Percentiles rank a stretch among this genome's conserved stretches.
phyloP scores from a whole-genome alignment of 2,113 vertebrate genomes.

The Varanus komodoensis region DNA sequence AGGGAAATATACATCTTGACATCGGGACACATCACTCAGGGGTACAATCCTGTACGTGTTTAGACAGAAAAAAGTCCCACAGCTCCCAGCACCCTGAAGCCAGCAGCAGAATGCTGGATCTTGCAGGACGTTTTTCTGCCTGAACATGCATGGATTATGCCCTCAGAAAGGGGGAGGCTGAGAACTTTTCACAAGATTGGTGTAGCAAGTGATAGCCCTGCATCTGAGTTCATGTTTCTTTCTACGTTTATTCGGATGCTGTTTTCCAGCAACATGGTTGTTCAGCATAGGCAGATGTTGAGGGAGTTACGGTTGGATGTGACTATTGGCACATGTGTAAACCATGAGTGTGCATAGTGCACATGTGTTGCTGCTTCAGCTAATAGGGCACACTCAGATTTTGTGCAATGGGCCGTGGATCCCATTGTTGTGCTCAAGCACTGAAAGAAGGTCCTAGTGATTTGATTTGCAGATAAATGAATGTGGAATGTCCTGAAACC shows the following conservation, averaged over 20 bases:
- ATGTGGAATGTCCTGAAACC: no score
- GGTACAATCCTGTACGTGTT: no score
- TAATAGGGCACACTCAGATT: background rate
- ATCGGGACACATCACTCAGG: background rate
- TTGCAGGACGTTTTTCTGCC: no score
- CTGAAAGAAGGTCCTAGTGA: background rate
- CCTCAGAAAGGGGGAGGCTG: background rate
- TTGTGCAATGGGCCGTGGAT: background rate
- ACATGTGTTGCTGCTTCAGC: background rate
- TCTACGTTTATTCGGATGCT: background rate
- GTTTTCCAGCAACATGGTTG: background rate
- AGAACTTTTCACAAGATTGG: background rate
- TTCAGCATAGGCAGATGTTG: background rate
- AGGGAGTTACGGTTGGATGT: background rate
- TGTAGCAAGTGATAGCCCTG: background rate
- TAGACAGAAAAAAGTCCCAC: no score
- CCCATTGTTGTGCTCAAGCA: background rate
- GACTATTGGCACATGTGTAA: no score
- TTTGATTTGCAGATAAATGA: no score
- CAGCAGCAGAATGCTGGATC: no score
- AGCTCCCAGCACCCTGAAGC: no score
- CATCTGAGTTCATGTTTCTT: background rate
- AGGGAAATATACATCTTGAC: background rate
- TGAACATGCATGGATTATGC: no score
- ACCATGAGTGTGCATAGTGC: background rate